phyloP scores from a whole-genome alignment of 2,888 invertebrate genomes.

The Galerucella nymphaeae region DNA sequence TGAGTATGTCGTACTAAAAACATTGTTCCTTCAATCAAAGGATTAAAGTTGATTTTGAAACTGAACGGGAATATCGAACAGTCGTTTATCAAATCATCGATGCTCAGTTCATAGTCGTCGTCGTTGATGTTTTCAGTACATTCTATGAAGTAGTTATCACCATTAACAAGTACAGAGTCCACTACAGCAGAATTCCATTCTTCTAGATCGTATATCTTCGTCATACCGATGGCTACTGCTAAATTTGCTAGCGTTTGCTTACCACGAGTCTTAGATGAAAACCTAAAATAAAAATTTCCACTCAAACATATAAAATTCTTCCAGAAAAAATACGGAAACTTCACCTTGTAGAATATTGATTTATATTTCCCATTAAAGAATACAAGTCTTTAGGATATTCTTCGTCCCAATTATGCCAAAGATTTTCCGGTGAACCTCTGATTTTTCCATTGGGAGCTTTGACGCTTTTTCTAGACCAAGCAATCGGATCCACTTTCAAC shows the following conservation, averaged over 20 bases:
- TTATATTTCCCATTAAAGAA: slow-evolving; percentile 75
- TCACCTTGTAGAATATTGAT: slow-evolving; percentile 68
- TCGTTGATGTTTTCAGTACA: slow-evolving; percentile 66
- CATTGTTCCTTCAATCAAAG: slow-evolving; percentile 72
- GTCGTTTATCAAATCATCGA: slow-evolving; percentile 69
- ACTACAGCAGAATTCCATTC: slow-evolving; percentile 74
- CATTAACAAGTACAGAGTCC: slow-evolving; percentile 72
- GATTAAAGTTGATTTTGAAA: slow-evolving; percentile 70
- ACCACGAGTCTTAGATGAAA: slow-evolving; percentile 68
- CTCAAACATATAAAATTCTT: too few species aligned
- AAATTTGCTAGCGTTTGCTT: slow-evolving; percentile 73
- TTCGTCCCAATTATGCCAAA: slow-evolving; percentile 77
- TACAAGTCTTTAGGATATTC: slow-evolving; percentile 76
- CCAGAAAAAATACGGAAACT: neutral
- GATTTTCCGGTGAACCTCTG: slow-evolving; percentile 51
- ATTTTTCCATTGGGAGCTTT: slow-evolving; percentile 52
- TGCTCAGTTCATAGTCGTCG: slow-evolving; percentile 69
- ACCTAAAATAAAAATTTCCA: slow-evolving; percentile 54
- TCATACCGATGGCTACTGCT: slow-evolving; percentile 67
- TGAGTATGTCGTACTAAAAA: slow-evolving; percentile 69
- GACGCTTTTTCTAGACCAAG: slow-evolving; percentile 58
- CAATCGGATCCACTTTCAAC: slow-evolving; percentile 59
- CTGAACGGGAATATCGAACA: slow-evolving; percentile 71
- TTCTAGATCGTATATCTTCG: slow-evolving; percentile 69
- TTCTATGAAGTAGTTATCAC: slow-evolving; percentile 69